Evolutionary conservation across 2,888 invertebrate species (phyloP), one percentile per base, ranked within the genome.

Genomic region (Plemyria rubiginata): DNA sequence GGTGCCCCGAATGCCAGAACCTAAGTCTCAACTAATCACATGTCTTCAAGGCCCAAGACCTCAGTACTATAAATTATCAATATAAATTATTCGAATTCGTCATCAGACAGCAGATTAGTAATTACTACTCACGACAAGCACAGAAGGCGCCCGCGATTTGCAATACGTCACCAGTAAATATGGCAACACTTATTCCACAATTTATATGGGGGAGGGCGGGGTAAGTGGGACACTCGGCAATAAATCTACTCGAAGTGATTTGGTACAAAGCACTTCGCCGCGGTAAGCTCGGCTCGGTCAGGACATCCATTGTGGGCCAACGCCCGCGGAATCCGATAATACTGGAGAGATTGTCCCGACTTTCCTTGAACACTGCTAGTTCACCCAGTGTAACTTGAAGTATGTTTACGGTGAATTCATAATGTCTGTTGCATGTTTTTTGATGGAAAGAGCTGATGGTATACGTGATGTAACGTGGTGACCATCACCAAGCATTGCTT

Each of bases 121-220:
- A 90, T 90, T 86, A 90, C 90, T 87, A 90, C 84, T 87, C 84
- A 78, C 80, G 79, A 86, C 79, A 81, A 81, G 78, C 81, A 71
- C 89, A 89, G 88, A 86, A 88, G 90, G 88, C 83, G 79, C 80
- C 82, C 71, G 81, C 86, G 89, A 90, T 90, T 90, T 88, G 89
- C 87, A 85, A 89, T 82, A 90, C 88, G 90, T 91, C 92, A 90
- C 89, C 84, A 78, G 88, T 91, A 92, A 92, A 92, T 92, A 92
- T 92, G 90, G 90, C 86, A 90, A 91, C 90, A 92, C 90, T 92
- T 90, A 90, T 90, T 91, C 83, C 80, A 85, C 86, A 84, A 92
- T 92, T 92, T 91, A 90, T 92, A 82, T 80, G 72, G 84, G 79
- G 87, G 86, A 82, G 81, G 84, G 81, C 82, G 88, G 90, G 89